A percentile compares a stretch with the other conserved stretches of the same genome.
Conservation (phyloP, 1,140 invertebrate species). For the Drosophila santomea region DNA sequence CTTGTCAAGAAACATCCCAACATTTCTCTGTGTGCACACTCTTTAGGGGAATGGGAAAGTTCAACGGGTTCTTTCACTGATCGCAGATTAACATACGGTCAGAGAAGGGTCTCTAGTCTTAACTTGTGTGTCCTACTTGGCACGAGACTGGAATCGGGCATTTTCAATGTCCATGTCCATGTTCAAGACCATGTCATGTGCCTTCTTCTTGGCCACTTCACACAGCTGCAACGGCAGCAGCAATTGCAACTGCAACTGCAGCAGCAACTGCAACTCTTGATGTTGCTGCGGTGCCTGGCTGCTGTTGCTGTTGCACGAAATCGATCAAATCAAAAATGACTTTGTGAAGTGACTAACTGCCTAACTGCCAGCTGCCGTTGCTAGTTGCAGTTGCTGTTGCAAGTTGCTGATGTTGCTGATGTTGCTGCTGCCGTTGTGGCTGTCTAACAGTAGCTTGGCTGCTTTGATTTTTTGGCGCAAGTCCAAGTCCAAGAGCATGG, state of each 20-base stretch:
- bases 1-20: no score
- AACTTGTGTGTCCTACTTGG: conserved; percentile 67
- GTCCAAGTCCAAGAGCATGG: conserved; percentile 56
- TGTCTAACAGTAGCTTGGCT: conserved; percentile 72
- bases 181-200: conserved; percentile 79
- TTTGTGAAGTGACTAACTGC: conserved; percentile 83
- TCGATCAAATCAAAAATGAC: conserved; percentile 83
- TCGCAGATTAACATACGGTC: conserved; percentile 78
- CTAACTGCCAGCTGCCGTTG: conserved; percentile 76
- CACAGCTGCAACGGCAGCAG: conserved; percentile 58
- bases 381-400: conserved; percentile 58
- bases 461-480: conserved; percentile 59
- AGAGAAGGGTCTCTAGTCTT: conserved; percentile 64
- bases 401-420: conserved; percentile 28
- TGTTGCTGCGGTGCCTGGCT: conserved; percentile 19
- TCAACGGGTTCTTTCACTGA: conserved; percentile 77
- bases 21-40: conserved; percentile 14
- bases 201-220: conserved; percentile 66
- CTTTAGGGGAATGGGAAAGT: conserved; percentile 60
- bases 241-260: conserved; percentile 1
- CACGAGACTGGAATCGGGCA: conserved; percentile 45
- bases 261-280: conserved; percentile 22
- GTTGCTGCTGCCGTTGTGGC: conserved; percentile 23
- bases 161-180: conserved; percentile 70
- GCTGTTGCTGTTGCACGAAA: conserved; percentile 67